Evolutionary conservation across 2,113 vertebrate species (phyloP), one percentile per base, ranked within the genome.

Genomic region (Chaetura pelagica): DNA sequence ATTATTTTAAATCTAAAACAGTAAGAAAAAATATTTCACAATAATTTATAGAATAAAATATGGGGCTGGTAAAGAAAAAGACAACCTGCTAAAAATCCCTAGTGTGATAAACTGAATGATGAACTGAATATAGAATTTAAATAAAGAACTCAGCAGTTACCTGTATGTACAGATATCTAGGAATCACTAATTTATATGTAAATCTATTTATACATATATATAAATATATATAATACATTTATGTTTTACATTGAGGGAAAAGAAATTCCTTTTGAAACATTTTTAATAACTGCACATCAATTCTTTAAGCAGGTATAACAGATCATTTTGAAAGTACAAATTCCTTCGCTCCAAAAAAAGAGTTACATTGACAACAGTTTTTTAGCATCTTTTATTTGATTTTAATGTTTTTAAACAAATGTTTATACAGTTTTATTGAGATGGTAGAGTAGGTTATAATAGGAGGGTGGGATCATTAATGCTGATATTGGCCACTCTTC

Each of bases 21-120:
- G 24, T 2, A 32, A 32, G 3, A 26, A 63, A 30, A 52, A 62
- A 35, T 46, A 35, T 2, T 59, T 82, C 11, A 16, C 0, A 15
- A 9, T 49, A 66, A 61, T 29, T 20, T 57, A 15, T 42, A 55
- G 34, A 15, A 42, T 54, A 51, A 83, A 48, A 12, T 42, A 2
- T 1, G 5, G 2, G 1, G 24, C 4, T 64, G 4, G 4, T 48
- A 58, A 92, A 80, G 5, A 57, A 68, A 35, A 27, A 6, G 1
- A 22, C 9, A 20, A 62, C 40, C 2, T 30, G n/a, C 13, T 15
- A 34, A 78, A 69, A 12, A 32, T n/a, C 2, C 4, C 4, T 16
- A 14, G 2, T 26, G 38, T 7, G 18, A 4, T 46, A 35, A 71
- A 24, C 15, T 55, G 44, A 74, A 82, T 74, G 10, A 7, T 89